These are phyloP conservation scores for Adela reaumurella DNA, from an alignment of 2,888 invertebrate species.

Conservation along the genomic window DNA sequence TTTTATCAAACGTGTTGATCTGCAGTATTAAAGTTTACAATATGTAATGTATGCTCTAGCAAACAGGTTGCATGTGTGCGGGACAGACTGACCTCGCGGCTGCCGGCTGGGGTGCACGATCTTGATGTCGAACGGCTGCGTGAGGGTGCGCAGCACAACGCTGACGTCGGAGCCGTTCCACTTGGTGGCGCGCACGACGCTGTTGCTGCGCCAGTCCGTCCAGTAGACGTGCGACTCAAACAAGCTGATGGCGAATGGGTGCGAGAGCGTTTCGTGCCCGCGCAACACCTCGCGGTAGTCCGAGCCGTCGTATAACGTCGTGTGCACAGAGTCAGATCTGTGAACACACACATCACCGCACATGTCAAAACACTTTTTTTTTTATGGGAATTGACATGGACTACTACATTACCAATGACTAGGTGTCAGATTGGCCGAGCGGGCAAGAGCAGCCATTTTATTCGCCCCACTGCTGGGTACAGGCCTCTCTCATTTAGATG, in stretches of 20 bases:
- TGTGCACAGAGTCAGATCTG: slow-evolving; percentile 83
- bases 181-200: slow-evolving; percentile 83
- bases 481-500: too few relatives aligned
- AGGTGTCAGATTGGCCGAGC: too few relatives aligned
- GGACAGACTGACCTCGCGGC: too few relatives aligned
- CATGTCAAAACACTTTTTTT: not conserved
- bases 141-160: slow-evolving; percentile 75
- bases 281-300: slow-evolving; percentile 68
- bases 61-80: too few relatives aligned
- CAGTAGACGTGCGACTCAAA: slow-evolving; percentile 88
- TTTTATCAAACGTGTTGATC: too few relatives aligned
- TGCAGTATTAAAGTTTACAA: too few relatives aligned
- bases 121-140: slow-evolving; percentile 89
- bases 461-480: too few relatives aligned
- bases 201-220: slow-evolving; percentile 91
- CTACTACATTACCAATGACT: not conserved
- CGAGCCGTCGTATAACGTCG: slow-evolving; percentile 74
- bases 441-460: too few relatives aligned
- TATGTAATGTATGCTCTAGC: too few relatives aligned
- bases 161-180: slow-evolving; percentile 78
- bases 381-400: not conserved
- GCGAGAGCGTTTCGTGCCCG: slow-evolving; percentile 72
- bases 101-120: slow-evolving; percentile 54
- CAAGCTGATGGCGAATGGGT: slow-evolving; percentile 85
- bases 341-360: slow-evolving; percentile 6